Percentiles rank a stretch among this genome's conserved stretches.
These are phyloP conservation scores for Pseudobourletiella spinata DNA, from an alignment of 1,140 invertebrate species.

Conservation along the genomic window DNA sequence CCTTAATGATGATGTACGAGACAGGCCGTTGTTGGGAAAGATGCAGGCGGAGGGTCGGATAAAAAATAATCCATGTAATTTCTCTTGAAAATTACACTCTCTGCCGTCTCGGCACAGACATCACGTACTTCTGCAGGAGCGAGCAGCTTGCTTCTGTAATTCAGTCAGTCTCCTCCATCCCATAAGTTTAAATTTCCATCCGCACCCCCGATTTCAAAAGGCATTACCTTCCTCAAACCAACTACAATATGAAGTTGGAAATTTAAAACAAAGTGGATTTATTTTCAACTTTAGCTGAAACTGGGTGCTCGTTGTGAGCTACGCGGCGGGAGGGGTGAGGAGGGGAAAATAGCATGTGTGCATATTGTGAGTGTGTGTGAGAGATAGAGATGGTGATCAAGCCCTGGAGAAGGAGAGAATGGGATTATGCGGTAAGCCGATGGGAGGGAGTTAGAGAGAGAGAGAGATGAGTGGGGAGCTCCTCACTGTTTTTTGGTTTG, in stretches of 20 bases:
- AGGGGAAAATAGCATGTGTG: background rate
- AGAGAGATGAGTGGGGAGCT: background rate
- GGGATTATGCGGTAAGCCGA: background rate
- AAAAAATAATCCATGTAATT: background rate
- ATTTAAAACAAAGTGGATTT: too few relatives aligned
- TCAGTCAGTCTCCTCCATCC: background rate
- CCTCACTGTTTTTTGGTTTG: too few relatives aligned
- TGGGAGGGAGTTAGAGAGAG: background rate
- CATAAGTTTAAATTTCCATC: background rate
- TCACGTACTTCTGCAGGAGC: too few relatives aligned
- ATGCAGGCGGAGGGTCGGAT: background rate
- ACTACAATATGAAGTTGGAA: too few relatives aligned
- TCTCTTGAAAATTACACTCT: background rate
- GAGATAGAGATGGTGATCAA: background rate
- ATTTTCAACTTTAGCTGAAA: too few relatives aligned
- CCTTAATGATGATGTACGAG: conserved; percentile 6
- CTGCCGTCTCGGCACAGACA: background rate
- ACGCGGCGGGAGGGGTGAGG: background rate
- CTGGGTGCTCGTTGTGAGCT: too few relatives aligned
- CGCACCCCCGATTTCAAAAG: too few relatives aligned
- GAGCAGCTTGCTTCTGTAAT: background rate
- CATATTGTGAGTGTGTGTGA: background rate
- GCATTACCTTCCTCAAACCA: too few relatives aligned
- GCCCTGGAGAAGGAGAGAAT: background rate
- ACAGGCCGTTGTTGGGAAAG: background rate